Evolutionary conservation across 2,113 vertebrate genomes (phyloP).

Genomic region (Carlito syrichta): DNA sequence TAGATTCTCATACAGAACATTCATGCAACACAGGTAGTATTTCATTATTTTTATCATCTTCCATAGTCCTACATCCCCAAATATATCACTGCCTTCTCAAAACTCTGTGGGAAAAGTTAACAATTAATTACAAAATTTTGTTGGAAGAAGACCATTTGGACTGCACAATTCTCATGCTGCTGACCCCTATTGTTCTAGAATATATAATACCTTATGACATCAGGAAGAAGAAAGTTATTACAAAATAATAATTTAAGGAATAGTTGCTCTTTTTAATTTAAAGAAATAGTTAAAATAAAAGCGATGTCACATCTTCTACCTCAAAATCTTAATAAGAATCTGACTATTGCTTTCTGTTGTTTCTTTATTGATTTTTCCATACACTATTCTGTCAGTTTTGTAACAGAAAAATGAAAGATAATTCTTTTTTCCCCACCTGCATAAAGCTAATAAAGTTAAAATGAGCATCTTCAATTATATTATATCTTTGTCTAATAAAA

Average conservation of each 20-base stretch:
- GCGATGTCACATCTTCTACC: not conserved
- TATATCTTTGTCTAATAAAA: not conserved
- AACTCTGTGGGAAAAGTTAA: not conserved
- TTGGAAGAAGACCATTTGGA: not conserved
- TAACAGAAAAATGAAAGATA: not conserved
- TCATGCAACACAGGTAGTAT: not conserved
- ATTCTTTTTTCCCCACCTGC: not conserved
- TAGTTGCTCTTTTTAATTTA: no score
- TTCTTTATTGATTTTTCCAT: not conserved
- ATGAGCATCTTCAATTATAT: not conserved
- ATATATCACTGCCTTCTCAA: not conserved
- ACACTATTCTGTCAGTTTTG: not conserved
- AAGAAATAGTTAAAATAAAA: not conserved
- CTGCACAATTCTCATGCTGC: not conserved
- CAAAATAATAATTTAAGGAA: no score
- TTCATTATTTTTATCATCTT: not conserved
- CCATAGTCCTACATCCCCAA: not conserved
- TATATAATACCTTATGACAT: not conserved
- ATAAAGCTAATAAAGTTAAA: not conserved
- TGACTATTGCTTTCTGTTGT: not conserved
- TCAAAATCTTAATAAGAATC: not conserved
- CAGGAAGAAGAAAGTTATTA: no score
- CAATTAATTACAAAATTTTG: not conserved
- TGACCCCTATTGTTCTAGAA: not conserved
- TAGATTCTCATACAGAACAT: not conserved